Conservation (phyloP, 2,888 invertebrate genomes). For the Drosophila cognata region DNA sequence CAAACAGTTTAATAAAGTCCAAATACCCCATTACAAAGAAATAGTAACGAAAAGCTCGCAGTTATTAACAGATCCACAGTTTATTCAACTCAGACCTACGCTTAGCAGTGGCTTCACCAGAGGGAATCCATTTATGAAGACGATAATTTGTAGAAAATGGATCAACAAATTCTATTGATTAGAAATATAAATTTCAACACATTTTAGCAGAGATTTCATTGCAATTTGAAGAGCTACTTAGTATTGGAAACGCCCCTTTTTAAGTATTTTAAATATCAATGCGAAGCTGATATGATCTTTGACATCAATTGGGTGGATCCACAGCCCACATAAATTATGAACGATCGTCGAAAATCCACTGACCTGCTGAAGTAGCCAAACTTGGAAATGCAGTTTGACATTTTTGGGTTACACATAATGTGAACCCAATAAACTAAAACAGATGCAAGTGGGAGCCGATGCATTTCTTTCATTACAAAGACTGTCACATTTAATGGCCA, state of each 20-base stretch:
- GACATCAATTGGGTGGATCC: conserved; percentile 18
- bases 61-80: conserved; percentile 34
- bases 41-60: neutral
- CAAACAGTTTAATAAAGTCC: conserved; percentile 4
- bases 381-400: conserved; percentile 44
- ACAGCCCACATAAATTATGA: conserved; percentile 44
- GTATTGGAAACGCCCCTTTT: neutral
- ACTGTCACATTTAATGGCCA: conserved; percentile 34
- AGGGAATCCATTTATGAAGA: neutral
- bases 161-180: neutral
- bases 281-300: neutral
- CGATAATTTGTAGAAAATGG: neutral
- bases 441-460: conserved; percentile 37
- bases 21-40: neutral
- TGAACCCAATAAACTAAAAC: conserved; percentile 14
- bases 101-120: conserved; percentile 2
- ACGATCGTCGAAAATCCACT: conserved; percentile 44
- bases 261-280: neutral
- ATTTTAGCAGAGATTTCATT: neutral
- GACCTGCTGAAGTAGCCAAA: conserved; percentile 52
- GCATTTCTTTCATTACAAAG: conserved; percentile 63
- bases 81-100: conserved; percentile 65
- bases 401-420: conserved; percentile 48
- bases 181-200: neutral
- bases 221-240: neutral